Evolutionary conservation across 2,113 vertebrate species (phyloP).

Genomic region (Euleptes europaea): DNA sequence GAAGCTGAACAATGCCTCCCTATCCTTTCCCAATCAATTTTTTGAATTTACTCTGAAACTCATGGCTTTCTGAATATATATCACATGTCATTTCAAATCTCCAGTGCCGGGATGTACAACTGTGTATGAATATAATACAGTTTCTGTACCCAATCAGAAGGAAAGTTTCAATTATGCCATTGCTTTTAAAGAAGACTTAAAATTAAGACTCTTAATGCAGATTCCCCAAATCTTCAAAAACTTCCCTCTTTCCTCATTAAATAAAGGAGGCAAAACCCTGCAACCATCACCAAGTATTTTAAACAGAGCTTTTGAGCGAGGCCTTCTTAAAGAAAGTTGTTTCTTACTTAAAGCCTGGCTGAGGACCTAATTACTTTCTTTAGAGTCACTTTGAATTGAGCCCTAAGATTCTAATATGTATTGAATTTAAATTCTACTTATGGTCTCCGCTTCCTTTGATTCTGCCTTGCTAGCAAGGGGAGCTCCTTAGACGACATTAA

Average conservation of each 20-base stretch:
- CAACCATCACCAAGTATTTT: constrained; percentile 18
- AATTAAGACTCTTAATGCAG: constrained; percentile 33
- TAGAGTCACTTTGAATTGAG: constrained; percentile 55
- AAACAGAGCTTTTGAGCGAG: constrained; percentile 43
- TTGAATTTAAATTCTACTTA: constrained; percentile 63
- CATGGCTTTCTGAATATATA: background rate
- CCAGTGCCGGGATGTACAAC: background rate
- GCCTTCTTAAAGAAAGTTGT: constrained; percentile 56
- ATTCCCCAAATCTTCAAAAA: constrained; percentile 14
- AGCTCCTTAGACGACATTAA: constrained; percentile 54
- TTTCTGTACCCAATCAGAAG: constrained; percentile 13
- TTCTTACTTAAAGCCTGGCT: constrained; percentile 57
- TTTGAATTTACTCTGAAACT: background rate
- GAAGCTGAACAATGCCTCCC: constrained; percentile 11
- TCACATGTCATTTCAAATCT: constrained; percentile 6
- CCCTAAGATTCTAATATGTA: constrained; percentile 47
- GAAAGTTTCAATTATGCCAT: constrained; percentile 40
- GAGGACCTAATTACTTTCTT: constrained; percentile 51
- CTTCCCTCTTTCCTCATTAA: constrained; percentile 24
- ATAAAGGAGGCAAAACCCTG: background rate
- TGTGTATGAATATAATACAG: background rate
- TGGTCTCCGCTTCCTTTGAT: constrained; percentile 66
- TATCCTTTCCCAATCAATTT: background rate
- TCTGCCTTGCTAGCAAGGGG: constrained; percentile 45
- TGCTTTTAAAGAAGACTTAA: constrained; percentile 43